Evolutionary conservation across 2,888 invertebrate species (phyloP).

Genomic region (Ceratothoa steindachneri): DNA sequence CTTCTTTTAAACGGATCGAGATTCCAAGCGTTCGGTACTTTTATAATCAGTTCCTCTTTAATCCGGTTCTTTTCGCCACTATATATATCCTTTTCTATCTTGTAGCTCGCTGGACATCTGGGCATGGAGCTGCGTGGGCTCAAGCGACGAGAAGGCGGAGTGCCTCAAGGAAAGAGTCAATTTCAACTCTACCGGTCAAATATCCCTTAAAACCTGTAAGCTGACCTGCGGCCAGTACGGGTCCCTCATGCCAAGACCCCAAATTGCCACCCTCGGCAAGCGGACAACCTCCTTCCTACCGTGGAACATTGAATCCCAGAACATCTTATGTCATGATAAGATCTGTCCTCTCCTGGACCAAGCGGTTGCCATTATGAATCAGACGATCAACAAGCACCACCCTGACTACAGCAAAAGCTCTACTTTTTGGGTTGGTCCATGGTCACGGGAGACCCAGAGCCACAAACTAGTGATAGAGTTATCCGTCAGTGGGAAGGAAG

Average conservation of each 20-base stretch:
- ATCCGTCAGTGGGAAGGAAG: neutral
- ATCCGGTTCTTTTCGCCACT: no score
- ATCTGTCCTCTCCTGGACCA: slow-evolving; percentile 14
- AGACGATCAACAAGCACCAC: slow-evolving; percentile 25
- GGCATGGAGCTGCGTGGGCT: neutral
- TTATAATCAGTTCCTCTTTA: no score
- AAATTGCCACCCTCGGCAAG: slow-evolving; percentile 51
- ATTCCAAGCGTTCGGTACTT: no score
- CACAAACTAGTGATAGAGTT: slow-evolving; percentile 20
- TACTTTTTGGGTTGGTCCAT: slow-evolving; percentile 15
- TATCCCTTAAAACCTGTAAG: slow-evolving; percentile 56
- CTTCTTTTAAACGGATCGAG: no score
- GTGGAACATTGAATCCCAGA: neutral
- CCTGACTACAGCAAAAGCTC: slow-evolving; percentile 18
- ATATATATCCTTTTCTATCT: no score
- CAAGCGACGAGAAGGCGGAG: neutral
- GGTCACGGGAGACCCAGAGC: neutral
- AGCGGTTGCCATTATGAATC: slow-evolving; percentile 26
- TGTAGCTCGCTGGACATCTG: neutral
- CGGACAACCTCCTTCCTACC: slow-evolving; percentile 21
- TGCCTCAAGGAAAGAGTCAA: neutral
- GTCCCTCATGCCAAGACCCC: slow-evolving; percentile 67
- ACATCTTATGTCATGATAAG: neutral
- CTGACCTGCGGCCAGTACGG: slow-evolving; percentile 67
- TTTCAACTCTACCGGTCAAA: neutral